Percentiles rank a stretch among this genome's conserved stretches.
phyloP scores from a whole-genome alignment of 2,888 invertebrate species.

The Tanaodytes sp. region DNA sequence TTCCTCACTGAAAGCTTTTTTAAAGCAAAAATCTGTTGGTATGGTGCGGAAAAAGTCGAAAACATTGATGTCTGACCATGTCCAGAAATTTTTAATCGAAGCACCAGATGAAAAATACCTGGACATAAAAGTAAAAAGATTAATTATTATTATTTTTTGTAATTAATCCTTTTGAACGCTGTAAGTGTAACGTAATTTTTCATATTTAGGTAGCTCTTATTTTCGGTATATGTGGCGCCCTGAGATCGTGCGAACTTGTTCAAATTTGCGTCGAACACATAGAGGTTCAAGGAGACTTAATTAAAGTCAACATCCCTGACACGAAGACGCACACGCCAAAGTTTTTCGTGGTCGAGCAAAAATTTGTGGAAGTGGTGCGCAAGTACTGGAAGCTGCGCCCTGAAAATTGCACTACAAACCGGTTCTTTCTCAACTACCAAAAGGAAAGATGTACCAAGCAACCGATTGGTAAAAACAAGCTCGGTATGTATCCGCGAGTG shows the following conservation, averaged over 20 bases:
- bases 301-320: conserved; percentile 8
- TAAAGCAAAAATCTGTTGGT: conserved; percentile 61
- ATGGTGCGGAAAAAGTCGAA: conserved; percentile 61
- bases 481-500: no score
- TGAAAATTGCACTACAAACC: conserved; percentile 1
- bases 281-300: not conserved
- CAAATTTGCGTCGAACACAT: not conserved
- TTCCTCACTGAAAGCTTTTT: conserved; percentile 51
- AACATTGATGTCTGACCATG: conserved; percentile 58
- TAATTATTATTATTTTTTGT: conserved; percentile 4
- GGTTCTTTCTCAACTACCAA: conserved; percentile 13
- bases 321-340: no score
- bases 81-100: conserved; percentile 56
- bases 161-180: no score
- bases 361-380: not conserved
- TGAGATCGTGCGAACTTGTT: not conserved
- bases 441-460: no score
- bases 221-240: not conserved
- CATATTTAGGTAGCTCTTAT: no score
- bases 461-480: no score
- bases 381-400: conserved; percentile 4
- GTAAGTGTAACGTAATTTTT: no score
- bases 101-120: conserved; percentile 59
- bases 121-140: conserved; percentile 52
- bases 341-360: conserved; percentile 10